Evolutionary conservation across 2,113 vertebrate species (phyloP), one percentile per base, ranked within the genome.

Genomic region (Sapajus apella): DNA sequence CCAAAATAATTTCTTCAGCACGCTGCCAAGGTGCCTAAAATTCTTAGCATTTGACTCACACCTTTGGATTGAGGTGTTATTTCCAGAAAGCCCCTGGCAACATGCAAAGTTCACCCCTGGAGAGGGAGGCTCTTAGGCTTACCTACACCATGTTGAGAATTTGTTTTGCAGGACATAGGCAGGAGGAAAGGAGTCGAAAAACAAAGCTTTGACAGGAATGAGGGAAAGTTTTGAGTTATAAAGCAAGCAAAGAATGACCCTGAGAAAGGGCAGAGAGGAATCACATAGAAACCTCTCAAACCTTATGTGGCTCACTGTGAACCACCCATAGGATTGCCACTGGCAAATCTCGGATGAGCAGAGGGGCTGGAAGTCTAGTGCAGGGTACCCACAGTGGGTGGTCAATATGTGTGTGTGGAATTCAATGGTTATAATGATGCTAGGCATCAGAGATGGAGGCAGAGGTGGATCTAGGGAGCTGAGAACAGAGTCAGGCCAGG

Each of bases 31-130:
- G 14, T 58, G 37, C 58, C 77, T 90, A 40, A 93, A 76, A n/a
- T 73, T 64, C 56, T 81, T 66, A 27, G 9, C 87, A 72, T 87
- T 87, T 90, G 92, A 64, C 10, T 68, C 81, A 73, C 20, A 35
- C 37, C 27, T 90, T 87, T 64, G 25, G 35, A 32, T 9, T 17
- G 7, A 81, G 30, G n/a, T 8, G 23, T 58, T 66, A 45, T 66
- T 93, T 91, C 84, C 77, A 81, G 64, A 96, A 92, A 93, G 37
- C n/a, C 35, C 43, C 4, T 47, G 68, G 68, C 83, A 87, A 82
- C 30, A 45, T 8, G 13, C 10, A 70, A 75, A 87, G 23, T 55
- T 68, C 58, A 27, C n/a, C 37, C 76, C 86, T 50, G 30, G 76
- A 73, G 64, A 80, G 83, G 32, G 25, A 43, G 2, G 0, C 6